These are phyloP conservation scores for Chaetorhynchus papuensis DNA, from an alignment of 2,113 vertebrate genomes.

Conservation along the genomic window DNA sequence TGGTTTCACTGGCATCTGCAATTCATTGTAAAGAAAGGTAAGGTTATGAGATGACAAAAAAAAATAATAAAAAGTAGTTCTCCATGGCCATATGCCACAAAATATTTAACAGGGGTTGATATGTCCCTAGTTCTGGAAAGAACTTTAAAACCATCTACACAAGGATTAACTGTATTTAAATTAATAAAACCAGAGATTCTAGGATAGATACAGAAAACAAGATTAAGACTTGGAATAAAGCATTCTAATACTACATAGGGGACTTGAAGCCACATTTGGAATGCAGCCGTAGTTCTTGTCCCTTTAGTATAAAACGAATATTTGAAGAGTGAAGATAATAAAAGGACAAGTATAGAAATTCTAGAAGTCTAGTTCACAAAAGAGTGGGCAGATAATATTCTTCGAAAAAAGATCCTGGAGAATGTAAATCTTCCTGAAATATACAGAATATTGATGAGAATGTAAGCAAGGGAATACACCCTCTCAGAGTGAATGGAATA, in stretches of 20 bases:
- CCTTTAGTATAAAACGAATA: neutral
- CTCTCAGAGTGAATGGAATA: neutral
- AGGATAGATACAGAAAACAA: neutral
- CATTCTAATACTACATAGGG: neutral
- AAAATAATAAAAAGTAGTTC: neutral
- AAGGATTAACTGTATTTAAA: slow-evolving; percentile 23
- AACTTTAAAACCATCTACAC: neutral
- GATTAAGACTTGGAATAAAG: neutral
- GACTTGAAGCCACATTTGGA: neutral
- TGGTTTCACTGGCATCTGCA: slow-evolving; percentile 33
- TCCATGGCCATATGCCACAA: neutral
- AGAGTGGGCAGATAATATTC: neutral
- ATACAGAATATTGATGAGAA: neutral
- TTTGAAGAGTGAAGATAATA: neutral
- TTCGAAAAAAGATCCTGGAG: neutral
- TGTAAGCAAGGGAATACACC: neutral
- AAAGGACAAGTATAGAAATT: neutral
- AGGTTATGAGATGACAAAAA: slow-evolving; percentile 8
- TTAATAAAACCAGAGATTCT: neutral
- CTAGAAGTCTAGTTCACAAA: neutral
- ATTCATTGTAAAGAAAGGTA: slow-evolving; percentile 31
- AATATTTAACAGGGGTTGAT: neutral
- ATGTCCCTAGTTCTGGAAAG: neutral
- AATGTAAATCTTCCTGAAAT: neutral
- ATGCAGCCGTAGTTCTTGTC: neutral